These are phyloP conservation scores for Tyria jacobaeae DNA, from an alignment of 2,888 invertebrate species.

Conservation along the genomic window DNA sequence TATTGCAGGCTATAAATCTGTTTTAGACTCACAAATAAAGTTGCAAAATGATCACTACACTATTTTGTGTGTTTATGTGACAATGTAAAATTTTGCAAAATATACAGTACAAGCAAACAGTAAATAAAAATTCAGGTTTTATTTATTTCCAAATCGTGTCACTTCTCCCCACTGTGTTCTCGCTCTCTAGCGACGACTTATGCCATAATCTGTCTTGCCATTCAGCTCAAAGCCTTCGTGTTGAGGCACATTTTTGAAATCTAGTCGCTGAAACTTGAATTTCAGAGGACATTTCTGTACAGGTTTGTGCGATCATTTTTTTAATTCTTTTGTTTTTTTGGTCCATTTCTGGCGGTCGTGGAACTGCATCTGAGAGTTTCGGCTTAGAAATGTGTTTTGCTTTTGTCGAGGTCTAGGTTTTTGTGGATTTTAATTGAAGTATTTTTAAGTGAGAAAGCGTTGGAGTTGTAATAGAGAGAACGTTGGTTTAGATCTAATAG, in stretches of 20 bases:
- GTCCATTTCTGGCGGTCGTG: constrained; percentile 21
- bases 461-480: not conserved
- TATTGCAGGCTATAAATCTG: too few species aligned
- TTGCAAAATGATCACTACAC: too few species aligned
- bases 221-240: constrained; percentile 56
- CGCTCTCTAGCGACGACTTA: constrained; percentile 55
- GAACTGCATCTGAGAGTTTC: not conserved
- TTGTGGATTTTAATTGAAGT: constrained; percentile 13
- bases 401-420: not conserved
- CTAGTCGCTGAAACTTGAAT: constrained; percentile 49
- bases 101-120: not conserved
- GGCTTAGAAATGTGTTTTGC: constrained; percentile 12
- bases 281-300: constrained; percentile 47
- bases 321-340: constrained; percentile 19
- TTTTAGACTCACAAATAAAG: too few species aligned
- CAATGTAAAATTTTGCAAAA: not conserved
- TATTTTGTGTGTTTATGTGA: not conserved
- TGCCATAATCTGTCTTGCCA: constrained; percentile 62
- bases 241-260: constrained; percentile 61
- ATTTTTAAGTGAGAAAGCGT: not conserved
- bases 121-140: not conserved
- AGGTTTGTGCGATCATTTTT: constrained; percentile 47
- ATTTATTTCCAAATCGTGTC: constrained; percentile 24
- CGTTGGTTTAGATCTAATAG: not conserved
- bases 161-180: constrained; percentile 44